A percentile compares a stretch with the other conserved stretches of the same genome.
Evolutionary conservation across 2,888 invertebrate genomes (phyloP).

Genomic region (Julus scandinavius): DNA sequence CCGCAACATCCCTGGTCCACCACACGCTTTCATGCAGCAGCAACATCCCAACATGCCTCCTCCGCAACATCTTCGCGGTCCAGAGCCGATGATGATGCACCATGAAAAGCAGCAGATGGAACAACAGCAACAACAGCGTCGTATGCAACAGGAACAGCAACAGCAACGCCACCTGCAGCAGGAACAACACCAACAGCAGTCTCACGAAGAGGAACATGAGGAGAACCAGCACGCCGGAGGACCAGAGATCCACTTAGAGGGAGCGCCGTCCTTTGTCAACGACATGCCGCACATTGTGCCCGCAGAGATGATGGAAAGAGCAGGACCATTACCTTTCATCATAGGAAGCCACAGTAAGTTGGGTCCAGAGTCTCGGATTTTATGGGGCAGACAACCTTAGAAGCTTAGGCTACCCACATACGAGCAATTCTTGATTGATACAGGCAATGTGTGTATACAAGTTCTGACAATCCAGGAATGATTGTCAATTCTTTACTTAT

Average conservation of each 20-base stretch:
- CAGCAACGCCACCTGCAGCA: slow-evolving; percentile 51
- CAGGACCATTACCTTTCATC: slow-evolving; percentile 48
- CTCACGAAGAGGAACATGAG: slow-evolving; percentile 7
- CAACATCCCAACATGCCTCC: slow-evolving; percentile 6
- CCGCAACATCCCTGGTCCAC: neutral
- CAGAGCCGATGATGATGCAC: slow-evolving; percentile 39
- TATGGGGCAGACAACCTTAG: neutral
- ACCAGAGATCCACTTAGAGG: slow-evolving; percentile 31
- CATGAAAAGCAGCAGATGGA: slow-evolving; percentile 23
- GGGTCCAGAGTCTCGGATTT: neutral
- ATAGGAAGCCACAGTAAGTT: slow-evolving; percentile 54
- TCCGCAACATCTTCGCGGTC: neutral
- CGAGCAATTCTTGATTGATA: neutral
- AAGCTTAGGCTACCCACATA: neutral
- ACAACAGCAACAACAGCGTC: slow-evolving; percentile 48
- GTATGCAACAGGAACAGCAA: slow-evolving; percentile 48
- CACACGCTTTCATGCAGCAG: slow-evolving; percentile 39
- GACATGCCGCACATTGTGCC: slow-evolving; percentile 28
- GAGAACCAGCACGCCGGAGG: slow-evolving; percentile 44
- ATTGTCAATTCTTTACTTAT: no score
- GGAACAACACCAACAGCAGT: slow-evolving; percentile 2
- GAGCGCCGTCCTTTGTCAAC: slow-evolving; percentile 53
- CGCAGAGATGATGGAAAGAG: slow-evolving; percentile 49
- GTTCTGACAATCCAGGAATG: no score
- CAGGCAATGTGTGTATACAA: no score